These are phyloP conservation scores for Homarus americanus DNA, from an alignment of 1,140 invertebrate species.

Conservation along the genomic window DNA sequence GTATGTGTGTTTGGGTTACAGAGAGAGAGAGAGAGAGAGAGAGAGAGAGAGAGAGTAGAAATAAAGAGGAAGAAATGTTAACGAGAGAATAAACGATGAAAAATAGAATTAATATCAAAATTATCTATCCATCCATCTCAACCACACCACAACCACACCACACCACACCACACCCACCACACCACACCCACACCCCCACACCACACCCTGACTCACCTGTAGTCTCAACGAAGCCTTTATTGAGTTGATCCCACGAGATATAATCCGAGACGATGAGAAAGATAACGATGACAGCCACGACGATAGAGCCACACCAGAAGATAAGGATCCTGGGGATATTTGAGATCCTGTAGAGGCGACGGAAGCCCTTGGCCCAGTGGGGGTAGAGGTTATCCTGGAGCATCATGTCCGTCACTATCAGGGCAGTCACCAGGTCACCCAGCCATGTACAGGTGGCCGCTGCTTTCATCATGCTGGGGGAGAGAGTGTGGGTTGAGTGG, in stretches of 20 bases:
- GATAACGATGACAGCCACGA: slow-evolving; percentile 80
- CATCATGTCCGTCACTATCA: slow-evolving; percentile 82
- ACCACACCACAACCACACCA: no score
- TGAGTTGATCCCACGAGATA: slow-evolving; percentile 81
- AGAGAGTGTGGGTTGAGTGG: background rate
- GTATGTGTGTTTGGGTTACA: background rate
- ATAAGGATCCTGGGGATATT: slow-evolving; percentile 80
- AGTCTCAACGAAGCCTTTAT: slow-evolving; percentile 80
- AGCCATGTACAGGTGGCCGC: slow-evolving; percentile 82
- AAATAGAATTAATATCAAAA: no score
- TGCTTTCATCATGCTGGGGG: slow-evolving; percentile 80
- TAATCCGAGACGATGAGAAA: slow-evolving; percentile 81
- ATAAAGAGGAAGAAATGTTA: no score
- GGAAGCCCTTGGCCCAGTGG: slow-evolving; percentile 78
- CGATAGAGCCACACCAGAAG: slow-evolving; percentile 80
- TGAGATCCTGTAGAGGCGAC: slow-evolving; percentile 79
- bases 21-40: no score
- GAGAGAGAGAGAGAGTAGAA: no score
- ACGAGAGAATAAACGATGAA: no score
- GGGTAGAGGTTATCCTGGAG: slow-evolving; percentile 82
- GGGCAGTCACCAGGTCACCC: slow-evolving; percentile 81
- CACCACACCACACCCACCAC: background rate
- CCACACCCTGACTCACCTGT: slow-evolving; percentile 77
- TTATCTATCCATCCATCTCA: background rate
- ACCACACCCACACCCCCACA: no score